Evolutionary conservation across 1,140 invertebrate species (phyloP).

Genomic region (Copidosoma floridanum): DNA sequence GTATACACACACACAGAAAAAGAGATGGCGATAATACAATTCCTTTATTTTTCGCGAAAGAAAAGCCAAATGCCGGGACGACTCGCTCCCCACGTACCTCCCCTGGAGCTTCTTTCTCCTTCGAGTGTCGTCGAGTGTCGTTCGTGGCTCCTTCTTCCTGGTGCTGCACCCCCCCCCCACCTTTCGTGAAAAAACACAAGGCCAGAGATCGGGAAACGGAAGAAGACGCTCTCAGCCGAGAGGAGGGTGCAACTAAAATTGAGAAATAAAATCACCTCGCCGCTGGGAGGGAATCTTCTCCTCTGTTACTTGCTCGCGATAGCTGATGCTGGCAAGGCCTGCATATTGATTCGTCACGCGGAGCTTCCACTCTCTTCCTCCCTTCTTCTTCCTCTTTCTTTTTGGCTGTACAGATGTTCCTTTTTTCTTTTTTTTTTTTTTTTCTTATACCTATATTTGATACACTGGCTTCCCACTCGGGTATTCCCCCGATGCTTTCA

Average conservation of each 20-base stretch:
- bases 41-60: not conserved
- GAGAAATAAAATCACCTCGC: constrained; percentile 1
- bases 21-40: too few species aligned
- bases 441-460: too few species aligned
- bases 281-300: too few species aligned
- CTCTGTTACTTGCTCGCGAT: too few species aligned
- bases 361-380: not conserved
- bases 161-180: too few species aligned
- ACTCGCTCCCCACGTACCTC: not conserved
- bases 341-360: constrained; percentile 1
- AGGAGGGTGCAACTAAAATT: constrained; percentile 3
- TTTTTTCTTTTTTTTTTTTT: too few species aligned
- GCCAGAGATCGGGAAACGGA: not conserved
- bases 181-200: constrained; percentile 3
- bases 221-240: not conserved
- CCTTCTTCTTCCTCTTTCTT: not conserved
- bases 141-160: not conserved
- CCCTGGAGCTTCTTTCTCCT: too few species aligned
- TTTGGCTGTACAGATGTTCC: too few species aligned
- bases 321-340: not conserved
- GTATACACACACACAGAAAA: too few species aligned
- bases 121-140: too few species aligned
- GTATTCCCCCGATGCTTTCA: too few species aligned
- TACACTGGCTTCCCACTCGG: too few species aligned
- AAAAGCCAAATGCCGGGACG: not conserved